These are phyloP conservation scores for roundworm (Caenorhabditis elegans) DNA, from an alignment of 1,140 invertebrate species.

Conservation along the genomic window WBcel235 BX284605.5:9952501-9953000, in stretches of 20 bases:
- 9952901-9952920: too few species aligned
- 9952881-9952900: too few species aligned
- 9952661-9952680: constrained; percentile 14
- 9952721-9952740: not conserved
- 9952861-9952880: too few species aligned
- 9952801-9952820: too few species aligned
- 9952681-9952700: constrained; percentile 33
- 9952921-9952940: too few species aligned
- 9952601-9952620: not conserved
- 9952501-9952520: too few species aligned
- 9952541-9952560: not conserved
- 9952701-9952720: not conserved
- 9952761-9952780: not conserved
- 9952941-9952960: too few species aligned
- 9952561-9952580: not conserved
- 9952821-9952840: too few species aligned
- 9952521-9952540: constrained; percentile 8
- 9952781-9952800: too few species aligned
- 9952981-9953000: too few species aligned
- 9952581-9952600: constrained; percentile 6
- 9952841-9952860: too few species aligned
- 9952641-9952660: not conserved
- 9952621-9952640: not conserved
- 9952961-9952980: too few species aligned
- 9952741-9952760: not conserved